These are phyloP conservation scores for Oenanthe oenanthe DNA, from an alignment of 2,113 vertebrate genomes.

Conservation along the genomic window DNA sequence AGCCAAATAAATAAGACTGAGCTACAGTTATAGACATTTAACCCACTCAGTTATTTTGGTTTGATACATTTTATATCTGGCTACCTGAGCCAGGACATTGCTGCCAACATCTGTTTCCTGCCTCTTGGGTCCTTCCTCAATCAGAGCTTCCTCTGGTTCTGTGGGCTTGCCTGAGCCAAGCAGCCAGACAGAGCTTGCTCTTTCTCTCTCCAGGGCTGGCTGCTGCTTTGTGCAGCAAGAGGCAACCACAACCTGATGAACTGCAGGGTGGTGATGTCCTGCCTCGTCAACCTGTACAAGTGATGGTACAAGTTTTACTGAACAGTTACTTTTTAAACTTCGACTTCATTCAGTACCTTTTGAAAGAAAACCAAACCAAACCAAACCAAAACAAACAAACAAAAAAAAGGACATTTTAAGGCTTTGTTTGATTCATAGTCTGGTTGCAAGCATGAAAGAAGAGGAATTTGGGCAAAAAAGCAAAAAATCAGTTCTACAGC, in stretches of 20 bases:
- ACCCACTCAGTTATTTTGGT: slow-evolving; percentile 41
- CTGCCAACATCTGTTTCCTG: slow-evolving; percentile 56
- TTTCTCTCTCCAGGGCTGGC: rapidly evolving
- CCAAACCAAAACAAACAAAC: background rate
- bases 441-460: background rate
- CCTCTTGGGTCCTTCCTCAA: slow-evolving; percentile 28
- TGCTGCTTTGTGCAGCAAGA: slow-evolving; percentile 23
- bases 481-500: background rate
- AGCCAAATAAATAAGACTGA: background rate
- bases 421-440: background rate
- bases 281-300: background rate
- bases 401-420: background rate
- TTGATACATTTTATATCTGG: slow-evolving; percentile 10
- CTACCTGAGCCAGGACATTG: slow-evolving; percentile 53
- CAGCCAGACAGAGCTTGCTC: rapidly evolving
- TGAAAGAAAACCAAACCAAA: background rate
- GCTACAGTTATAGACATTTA: background rate
- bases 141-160: background rate
- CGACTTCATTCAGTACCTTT: background rate
- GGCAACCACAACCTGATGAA: background rate
- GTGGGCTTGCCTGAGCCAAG: background rate
- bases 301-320: background rate
- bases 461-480: background rate
- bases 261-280: background rate
- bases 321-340: background rate